Percentiles rank a stretch among this genome's conserved stretches.
Evolutionary conservation across 2,888 invertebrate species (phyloP).

Genomic region (Helicoverpa assulta): DNA sequence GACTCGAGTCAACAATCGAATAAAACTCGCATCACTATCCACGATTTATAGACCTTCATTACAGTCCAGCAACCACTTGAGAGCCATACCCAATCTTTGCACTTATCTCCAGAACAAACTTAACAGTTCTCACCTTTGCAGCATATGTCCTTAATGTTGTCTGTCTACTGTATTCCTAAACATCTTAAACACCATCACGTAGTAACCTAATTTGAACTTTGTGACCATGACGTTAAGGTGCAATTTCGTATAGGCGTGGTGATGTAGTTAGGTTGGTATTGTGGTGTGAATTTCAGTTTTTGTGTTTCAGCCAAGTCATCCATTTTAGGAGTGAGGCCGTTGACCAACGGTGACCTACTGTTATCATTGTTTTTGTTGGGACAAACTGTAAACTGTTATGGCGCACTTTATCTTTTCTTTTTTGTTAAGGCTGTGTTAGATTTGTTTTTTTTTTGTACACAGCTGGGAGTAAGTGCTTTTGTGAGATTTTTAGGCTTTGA

Average conservation of each 20-base stretch:
- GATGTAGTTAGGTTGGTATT: constrained; percentile 13
- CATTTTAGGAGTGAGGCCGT: constrained; percentile 68
- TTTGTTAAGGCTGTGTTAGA: constrained; percentile 35
- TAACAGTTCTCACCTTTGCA: constrained; percentile 81
- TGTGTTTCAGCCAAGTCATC: constrained; percentile 75
- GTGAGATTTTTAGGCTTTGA: background rate
- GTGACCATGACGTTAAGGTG: accelerated
- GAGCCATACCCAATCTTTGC: constrained; percentile 68
- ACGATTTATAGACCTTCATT: constrained; percentile 77
- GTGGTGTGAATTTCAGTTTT: constrained; percentile 62
- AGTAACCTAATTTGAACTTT: constrained; percentile 33
- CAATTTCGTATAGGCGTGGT: background rate
- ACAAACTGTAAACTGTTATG: constrained; percentile 63
- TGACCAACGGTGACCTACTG: constrained; percentile 72
- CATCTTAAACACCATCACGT: constrained; percentile 9
- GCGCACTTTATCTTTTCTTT: constrained; percentile 50
- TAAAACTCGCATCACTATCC: constrained; percentile 49
- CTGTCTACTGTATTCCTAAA: constrained; percentile 39
- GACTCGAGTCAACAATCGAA: constrained; percentile 16
- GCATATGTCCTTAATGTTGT: constrained; percentile 80
- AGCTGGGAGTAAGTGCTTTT: constrained; percentile 10
- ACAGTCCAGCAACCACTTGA: constrained; percentile 65
- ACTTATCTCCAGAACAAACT: constrained; percentile 78
- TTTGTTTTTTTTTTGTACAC: constrained; percentile 46
- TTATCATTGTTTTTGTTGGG: constrained; percentile 65